Evolutionary conservation across 2,888 invertebrate species (phyloP), one percentile per base, ranked within the genome.

Genomic region (Limulus polyphemus): DNA sequence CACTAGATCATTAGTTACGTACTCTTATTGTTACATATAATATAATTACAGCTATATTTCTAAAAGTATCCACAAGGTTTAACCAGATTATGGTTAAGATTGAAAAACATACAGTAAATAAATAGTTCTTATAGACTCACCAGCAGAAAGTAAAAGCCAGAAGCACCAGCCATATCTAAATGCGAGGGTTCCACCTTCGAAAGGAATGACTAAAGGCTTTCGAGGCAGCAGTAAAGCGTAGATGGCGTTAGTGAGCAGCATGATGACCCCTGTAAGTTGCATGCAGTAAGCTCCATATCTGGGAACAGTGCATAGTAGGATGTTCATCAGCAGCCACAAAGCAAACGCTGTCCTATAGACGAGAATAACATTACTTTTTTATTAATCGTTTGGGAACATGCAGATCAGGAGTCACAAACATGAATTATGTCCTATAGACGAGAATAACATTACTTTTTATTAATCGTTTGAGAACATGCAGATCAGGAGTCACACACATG

Each of bases 91-190:
- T 32, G 32, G 32, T 32, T 5, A 32, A 32, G 32, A 32, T 32
- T 32, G 3, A 32, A 32, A 32, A 32, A 32, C 1, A 32, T 7
- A 32, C 7, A 32, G 7, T 32, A 32, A 32, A 32, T 32, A 32
- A 32, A 32, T 32, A 3, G 7, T 32, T 32, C 3, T 32, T 32
- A 13, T 13, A 32, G 14, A 54, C 54, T 54, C 32, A 91, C 94
- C 95, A 77, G 92, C 86, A 62, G 86, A 81, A 13, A 94, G 79
- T 56, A 91, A 85, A 62, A 93, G 82, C 91, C 95, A 97, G 79
- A 90, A 97, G 78, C 92, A 93, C 93, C 94, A 95, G 55, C 95
- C 95, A 60, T 93, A 84, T 50, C 83, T 81, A 75, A 97, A 91
- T 73, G 84, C 82, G 62, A 98, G 81, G 69, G 84, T 71, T 48